These are phyloP conservation scores for Amphipyra tragopoginis DNA, from an alignment of 2,888 invertebrate species.

Conservation along the genomic window DNA sequence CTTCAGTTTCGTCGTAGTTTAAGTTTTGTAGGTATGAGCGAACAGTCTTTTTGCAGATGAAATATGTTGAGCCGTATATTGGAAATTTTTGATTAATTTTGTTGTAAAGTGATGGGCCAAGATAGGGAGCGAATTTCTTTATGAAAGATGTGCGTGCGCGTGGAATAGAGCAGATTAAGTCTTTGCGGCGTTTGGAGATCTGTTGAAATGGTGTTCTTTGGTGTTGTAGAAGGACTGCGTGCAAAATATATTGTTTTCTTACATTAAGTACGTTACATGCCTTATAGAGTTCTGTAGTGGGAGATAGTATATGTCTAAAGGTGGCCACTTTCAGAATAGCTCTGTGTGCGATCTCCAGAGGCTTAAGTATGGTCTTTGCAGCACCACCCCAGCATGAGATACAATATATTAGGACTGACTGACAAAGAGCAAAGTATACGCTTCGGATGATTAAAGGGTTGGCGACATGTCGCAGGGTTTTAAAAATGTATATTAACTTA, in stretches of 20 bases:
- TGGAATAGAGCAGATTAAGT: no score
- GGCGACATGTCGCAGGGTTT: neutral
- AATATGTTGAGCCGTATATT: no score
- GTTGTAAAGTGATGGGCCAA: no score
- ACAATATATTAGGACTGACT: neutral
- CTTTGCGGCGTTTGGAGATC: no score
- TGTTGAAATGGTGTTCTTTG: no score
- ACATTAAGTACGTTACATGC: neutral
- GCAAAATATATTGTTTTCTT: neutral
- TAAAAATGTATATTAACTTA: constrained; percentile 11
- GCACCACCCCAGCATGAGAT: constrained; percentile 11
- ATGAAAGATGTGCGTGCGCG: no score
- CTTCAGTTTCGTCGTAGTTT: no score
- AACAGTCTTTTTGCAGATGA: no score
- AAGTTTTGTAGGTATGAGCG: no score
- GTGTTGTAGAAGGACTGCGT: neutral
- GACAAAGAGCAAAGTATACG: neutral
- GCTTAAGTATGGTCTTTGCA: neutral
- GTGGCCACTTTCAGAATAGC: constrained; percentile 5
- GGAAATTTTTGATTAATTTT: no score
- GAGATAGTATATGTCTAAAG: neutral
- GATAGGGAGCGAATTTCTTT: no score
- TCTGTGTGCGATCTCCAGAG: constrained; percentile 6
- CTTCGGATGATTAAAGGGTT: neutral
- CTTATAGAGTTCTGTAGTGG: neutral